These are phyloP conservation scores for Hemithea aestivaria DNA, from an alignment of 2,888 invertebrate genomes.

Conservation along the genomic window DNA sequence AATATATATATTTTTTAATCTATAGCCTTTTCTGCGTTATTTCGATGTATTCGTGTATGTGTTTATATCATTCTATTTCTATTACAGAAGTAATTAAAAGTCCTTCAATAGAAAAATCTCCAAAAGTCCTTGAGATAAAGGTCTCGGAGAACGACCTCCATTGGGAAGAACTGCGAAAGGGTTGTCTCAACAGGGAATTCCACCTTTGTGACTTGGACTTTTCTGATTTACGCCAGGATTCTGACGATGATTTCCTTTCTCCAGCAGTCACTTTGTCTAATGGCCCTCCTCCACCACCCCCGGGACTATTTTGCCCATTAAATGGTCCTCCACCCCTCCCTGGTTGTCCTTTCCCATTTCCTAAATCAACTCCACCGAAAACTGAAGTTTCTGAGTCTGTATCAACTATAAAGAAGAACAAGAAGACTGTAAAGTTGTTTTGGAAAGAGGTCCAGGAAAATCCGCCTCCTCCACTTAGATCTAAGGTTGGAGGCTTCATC, in stretches of 20 bases:
- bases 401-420: conserved; percentile 87
- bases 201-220: conserved; percentile 97
- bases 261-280: conserved; percentile 83
- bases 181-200: conserved; percentile 85
- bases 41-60: too few species aligned
- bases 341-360: conserved; percentile 67
- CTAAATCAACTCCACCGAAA: conserved; percentile 58
- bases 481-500: conserved; percentile 85
- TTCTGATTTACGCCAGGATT: conserved; percentile 92
- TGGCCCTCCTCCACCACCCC: conserved; percentile 89
- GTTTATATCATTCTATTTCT: too few species aligned
- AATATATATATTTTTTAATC: too few species aligned
- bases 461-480: conserved; percentile 73
- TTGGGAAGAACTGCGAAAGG: conserved; percentile 93
- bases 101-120: conserved; percentile 83
- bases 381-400: conserved; percentile 63
- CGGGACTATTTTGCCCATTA: conserved; percentile 79
- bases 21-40: too few species aligned
- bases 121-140: conserved; percentile 84
- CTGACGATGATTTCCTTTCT: conserved; percentile 89
- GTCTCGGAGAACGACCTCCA: conserved; percentile 96
- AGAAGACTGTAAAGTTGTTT: conserved; percentile 98
- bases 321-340: conserved; percentile 74
- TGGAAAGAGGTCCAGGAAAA: conserved; percentile 97
- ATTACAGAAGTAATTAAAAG: conserved; percentile 84